Percentiles rank a stretch among this genome's conserved stretches.
phyloP scores from a whole-genome alignment of 2,113 vertebrate species.

The Leptocoma aspasia region DNA sequence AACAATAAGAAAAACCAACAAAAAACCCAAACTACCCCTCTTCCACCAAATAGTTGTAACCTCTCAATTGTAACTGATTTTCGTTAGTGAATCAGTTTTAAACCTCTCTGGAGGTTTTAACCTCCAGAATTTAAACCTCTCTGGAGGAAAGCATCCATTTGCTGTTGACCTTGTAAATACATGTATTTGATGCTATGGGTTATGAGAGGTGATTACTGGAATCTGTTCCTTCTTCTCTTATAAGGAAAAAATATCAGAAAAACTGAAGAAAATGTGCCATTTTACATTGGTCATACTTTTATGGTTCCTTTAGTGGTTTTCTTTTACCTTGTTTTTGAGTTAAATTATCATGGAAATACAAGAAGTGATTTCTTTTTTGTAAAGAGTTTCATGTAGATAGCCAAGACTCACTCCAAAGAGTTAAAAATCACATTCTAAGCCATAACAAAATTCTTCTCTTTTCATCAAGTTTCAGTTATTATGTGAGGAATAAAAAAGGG shows the following conservation, averaged over 20 bases:
- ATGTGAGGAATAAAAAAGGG: background rate
- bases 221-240: background rate
- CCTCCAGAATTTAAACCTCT: background rate
- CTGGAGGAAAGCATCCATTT: background rate
- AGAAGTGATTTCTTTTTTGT: background rate
- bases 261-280: background rate
- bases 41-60: background rate
- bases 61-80: background rate
- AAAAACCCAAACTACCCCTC: background rate
- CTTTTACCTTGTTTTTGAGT: background rate
- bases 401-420: conserved; percentile 28
- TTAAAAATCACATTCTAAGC: conserved; percentile 54
- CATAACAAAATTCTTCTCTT: conserved; percentile 17
- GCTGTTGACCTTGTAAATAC: background rate
- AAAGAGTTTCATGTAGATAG: conserved; percentile 2
- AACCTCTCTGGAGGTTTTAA: background rate
- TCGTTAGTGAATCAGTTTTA: background rate
- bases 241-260: background rate
- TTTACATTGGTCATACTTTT: background rate
- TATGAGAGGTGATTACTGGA: background rate
- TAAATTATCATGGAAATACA: background rate
- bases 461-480: conserved; percentile 32
- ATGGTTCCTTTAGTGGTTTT: background rate
- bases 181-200: background rate
- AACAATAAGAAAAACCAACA: background rate